These are phyloP conservation scores for Rissa tridactyla DNA, from an alignment of 2,113 vertebrate species.

Conservation along the genomic window DNA sequence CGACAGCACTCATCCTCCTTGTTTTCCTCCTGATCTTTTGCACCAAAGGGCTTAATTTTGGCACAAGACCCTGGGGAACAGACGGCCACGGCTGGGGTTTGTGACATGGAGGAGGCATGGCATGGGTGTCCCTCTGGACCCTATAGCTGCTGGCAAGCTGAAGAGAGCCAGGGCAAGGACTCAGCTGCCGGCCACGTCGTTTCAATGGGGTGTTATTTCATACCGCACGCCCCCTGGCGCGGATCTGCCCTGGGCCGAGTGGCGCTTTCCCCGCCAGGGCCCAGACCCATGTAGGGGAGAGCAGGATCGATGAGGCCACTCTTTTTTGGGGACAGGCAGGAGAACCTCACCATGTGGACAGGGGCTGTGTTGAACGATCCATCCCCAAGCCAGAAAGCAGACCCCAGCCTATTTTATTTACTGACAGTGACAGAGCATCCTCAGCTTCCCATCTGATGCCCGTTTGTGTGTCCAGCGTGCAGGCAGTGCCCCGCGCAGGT, in stretches of 20 bases:
- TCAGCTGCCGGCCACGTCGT: rapidly evolving
- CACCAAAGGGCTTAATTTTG: background rate
- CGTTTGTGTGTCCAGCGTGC: background rate
- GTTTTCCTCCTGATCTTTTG: background rate
- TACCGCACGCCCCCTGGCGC: rapidly evolving
- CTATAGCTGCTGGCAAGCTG: background rate
- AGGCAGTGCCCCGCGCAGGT: background rate
- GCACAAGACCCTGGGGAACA: background rate
- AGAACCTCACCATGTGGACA: background rate
- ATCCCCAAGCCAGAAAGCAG: background rate
- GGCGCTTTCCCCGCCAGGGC: background rate
- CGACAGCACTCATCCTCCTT: rapidly evolving
- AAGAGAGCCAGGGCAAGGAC: background rate
- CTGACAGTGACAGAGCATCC: background rate
- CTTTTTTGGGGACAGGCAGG: background rate
- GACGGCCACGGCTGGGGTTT: background rate
- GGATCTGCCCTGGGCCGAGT: background rate
- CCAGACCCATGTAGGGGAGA: background rate
- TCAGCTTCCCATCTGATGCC: background rate
- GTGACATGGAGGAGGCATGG: background rate
- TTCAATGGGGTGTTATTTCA: background rate
- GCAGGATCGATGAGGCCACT: background rate
- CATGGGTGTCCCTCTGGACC: background rate
- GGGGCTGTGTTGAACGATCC: background rate
- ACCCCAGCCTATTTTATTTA: background rate